A percentile compares a stretch with the other conserved stretches of the same genome.
These are phyloP conservation scores for Zophobas atratus DNA, from an alignment of 1,140 invertebrate genomes.

Conservation along the genomic window DNA sequence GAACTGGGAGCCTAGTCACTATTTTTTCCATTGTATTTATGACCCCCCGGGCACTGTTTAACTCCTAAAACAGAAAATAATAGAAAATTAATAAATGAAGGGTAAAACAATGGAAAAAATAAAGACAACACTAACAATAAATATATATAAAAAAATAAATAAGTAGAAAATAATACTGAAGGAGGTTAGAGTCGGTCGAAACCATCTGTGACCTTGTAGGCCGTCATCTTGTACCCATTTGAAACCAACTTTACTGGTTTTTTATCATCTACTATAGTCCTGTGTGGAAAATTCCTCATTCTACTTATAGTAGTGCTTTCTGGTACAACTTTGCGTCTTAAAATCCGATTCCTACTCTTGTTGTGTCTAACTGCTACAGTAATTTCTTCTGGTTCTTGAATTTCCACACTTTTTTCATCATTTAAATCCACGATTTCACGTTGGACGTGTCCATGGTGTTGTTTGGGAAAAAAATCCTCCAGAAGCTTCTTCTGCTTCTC, in stretches of 20 bases:
- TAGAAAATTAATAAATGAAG: slow-evolving; percentile 25
- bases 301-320: not conserved
- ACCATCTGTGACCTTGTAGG: slow-evolving; percentile 35
- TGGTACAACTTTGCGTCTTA: not conserved
- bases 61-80: slow-evolving; percentile 38
- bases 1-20: slow-evolving; percentile 5
- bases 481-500: slow-evolving; percentile 53
- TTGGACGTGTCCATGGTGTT: slow-evolving; percentile 21
- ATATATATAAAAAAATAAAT: not conserved
- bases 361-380: not conserved
- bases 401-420: slow-evolving; percentile 12
- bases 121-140: slow-evolving; percentile 6
- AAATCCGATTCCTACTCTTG: not conserved
- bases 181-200: slow-evolving; percentile 7
- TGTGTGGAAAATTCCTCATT: slow-evolving; percentile 8
- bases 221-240: slow-evolving; percentile 35
- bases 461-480: not conserved
- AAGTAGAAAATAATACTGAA: not conserved
- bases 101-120: slow-evolving; percentile 36
- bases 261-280: slow-evolving; percentile 41
- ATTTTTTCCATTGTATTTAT: slow-evolving; percentile 40
- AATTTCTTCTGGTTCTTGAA: not conserved
- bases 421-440: slow-evolving; percentile 4
- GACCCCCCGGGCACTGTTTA: slow-evolving; percentile 15
- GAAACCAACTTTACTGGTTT: slow-evolving; percentile 33